phyloP scores from a whole-genome alignment of 1,140 invertebrate species.

The Chironomus tepperi region DNA sequence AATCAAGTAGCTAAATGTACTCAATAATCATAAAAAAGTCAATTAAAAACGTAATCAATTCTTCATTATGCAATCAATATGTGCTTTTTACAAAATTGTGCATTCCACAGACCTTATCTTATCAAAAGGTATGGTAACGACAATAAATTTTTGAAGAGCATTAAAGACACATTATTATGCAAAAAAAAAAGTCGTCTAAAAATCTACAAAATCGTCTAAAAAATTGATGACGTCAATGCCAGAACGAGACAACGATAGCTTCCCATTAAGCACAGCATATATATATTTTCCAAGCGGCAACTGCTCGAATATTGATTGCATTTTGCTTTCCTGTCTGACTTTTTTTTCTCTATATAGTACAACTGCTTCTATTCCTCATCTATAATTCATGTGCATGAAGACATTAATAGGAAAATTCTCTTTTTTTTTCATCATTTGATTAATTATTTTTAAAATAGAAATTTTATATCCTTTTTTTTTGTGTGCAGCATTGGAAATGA shows the following conservation, averaged over 20 bases:
- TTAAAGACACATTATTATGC: background rate
- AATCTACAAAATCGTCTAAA: background rate
- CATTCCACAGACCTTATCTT: background rate
- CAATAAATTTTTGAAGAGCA: background rate
- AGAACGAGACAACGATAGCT: background rate
- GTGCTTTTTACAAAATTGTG: background rate
- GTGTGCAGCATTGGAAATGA: too few species aligned
- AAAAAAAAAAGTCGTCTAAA: background rate
- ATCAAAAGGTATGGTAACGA: background rate
- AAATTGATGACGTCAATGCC: constrained; percentile 9
- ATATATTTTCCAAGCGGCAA: constrained; percentile 13
- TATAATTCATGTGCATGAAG: too few species aligned
- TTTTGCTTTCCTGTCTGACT: background rate
- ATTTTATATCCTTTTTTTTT: too few species aligned
- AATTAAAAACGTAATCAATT: too few species aligned
- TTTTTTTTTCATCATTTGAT: too few species aligned
- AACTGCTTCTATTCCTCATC: too few species aligned
- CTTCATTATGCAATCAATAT: background rate
- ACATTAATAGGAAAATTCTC: too few species aligned
- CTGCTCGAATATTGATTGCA: constrained; percentile 2
- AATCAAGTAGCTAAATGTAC: too few species aligned
- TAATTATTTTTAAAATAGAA: too few species aligned
- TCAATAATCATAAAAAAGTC: too few species aligned
- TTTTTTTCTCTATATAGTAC: too few species aligned
- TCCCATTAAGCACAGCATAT: background rate